Evolutionary conservation across 2,113 vertebrate species (phyloP), one percentile per base, ranked within the genome.

Genomic region (Oreochromis niloticus): DNA sequence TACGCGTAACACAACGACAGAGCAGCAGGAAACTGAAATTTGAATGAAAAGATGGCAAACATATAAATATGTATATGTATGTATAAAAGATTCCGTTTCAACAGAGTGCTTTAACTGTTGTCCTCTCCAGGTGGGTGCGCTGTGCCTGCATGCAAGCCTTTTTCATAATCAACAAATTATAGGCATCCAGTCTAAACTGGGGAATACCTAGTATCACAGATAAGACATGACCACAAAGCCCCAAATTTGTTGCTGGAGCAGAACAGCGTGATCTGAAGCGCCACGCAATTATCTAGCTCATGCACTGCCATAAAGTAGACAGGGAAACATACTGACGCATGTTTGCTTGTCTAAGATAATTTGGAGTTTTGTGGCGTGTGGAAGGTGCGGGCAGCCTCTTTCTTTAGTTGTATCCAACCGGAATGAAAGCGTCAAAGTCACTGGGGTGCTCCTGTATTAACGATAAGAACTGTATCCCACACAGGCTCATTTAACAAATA

Each of bases 51-150:
- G 68, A 48, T 46, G 68, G 22, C 14, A 75, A 56, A 83, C 41
- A 39, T 3, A 66, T 22, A 22, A 36, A 36, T 63, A 63, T 36
- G 30, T 61, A 61, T n/a, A 55, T 55, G 6, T 56, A 4, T 4
- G 22, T 7, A 27, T 57, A 57, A 57, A 68, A 52, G 7, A 4
- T 43, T n/a, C 11, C 34, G 48, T 78, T 78, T 50, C 30, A 57
- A 22, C 19, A 82, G 22, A 39, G 11, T 57, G 50, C 43, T 54
- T n/a, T 79, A 34, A 80, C 41, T 82, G 43, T 52, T 56, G 36
- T 54, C 34, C 24, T 83, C 79, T 75, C 85, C 84, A 88, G 78
- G 80, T 83, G 89, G 85, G 80, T 59, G 88, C 39, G 39, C 87
- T 85, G 80, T 92, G 59, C 52, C 73, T 36, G 80, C 68, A 86